phyloP scores from a whole-genome alignment of 2,797 vertebrate genomes.

The Danio jaintianensis region DNA sequence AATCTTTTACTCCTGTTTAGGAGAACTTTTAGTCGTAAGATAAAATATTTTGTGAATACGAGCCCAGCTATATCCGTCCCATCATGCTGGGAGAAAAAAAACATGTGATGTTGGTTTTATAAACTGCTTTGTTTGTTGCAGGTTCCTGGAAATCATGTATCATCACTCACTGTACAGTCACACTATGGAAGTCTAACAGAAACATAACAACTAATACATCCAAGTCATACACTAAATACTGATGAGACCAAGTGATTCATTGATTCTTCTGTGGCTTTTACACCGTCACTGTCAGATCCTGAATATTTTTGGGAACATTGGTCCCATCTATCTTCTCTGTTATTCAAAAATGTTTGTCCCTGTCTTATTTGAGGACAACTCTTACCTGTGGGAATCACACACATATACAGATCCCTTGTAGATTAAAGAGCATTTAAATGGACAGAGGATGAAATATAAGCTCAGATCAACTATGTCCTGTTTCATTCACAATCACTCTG shows the following conservation, averaged over 20 bases:
- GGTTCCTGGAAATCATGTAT: not conserved
- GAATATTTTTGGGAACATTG: conserved; percentile 48
- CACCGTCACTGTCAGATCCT: not conserved
- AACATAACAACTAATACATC: not conserved
- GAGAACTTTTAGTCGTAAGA: too few relatives aligned
- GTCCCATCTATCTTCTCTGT: too few relatives aligned
- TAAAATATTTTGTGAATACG: too few relatives aligned
- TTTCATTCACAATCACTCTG: not conserved
- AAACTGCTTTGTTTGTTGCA: not conserved
- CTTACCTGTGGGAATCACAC: conserved; percentile 18
- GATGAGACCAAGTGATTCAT: conserved; percentile 7
- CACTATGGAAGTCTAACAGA: not conserved
- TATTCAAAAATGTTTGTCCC: conserved; percentile 3
- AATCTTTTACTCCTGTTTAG: too few relatives aligned
- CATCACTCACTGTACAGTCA: not conserved
- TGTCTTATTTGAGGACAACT: conserved; percentile 10
- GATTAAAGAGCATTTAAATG: not conserved
- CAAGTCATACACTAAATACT: not conserved
- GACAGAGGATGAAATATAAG: conserved; percentile 19
- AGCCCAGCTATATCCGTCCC: too few relatives aligned
- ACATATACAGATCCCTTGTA: not conserved
- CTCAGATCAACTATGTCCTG: not conserved
- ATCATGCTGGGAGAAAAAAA: too few relatives aligned
- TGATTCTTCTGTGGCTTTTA: not conserved
- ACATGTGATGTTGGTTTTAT: not conserved